These are phyloP conservation scores for Scotopteryx bipunctaria DNA, from an alignment of 2,888 invertebrate genomes.

Conservation along the genomic window DNA sequence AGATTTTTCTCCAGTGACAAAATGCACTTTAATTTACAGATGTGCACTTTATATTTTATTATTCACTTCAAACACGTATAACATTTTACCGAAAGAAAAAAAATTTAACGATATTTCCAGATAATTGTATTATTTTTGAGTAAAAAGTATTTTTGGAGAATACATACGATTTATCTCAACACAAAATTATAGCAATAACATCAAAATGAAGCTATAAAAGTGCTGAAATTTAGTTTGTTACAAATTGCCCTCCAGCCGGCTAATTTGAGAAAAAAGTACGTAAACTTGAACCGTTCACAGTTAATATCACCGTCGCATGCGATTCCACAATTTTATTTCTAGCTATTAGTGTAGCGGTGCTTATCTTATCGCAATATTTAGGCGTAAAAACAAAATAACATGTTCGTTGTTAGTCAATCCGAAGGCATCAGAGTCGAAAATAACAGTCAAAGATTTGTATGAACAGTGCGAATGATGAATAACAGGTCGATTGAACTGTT, in stretches of 20 bases:
- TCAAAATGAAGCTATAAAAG: conserved; percentile 37
- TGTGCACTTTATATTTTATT: conserved; percentile 2
- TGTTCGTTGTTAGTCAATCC: conserved; percentile 55
- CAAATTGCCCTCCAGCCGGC: conserved; percentile 57
- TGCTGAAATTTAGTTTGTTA: conserved; percentile 54
- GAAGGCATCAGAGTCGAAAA: conserved; percentile 43
- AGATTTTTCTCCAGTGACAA: conserved; percentile 13
- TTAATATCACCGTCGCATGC: conserved; percentile 80
- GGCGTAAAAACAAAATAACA: conserved; percentile 71
- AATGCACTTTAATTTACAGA: conserved; percentile 5
- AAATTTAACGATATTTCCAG: no score
- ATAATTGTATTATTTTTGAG: no score
- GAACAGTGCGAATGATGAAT: conserved; percentile 60
- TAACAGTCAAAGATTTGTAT: conserved; percentile 55
- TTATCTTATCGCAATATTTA: conserved; percentile 76
- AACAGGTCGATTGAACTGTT: conserved; percentile 78
- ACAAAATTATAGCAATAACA: conserved; percentile 1
- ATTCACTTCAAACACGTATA: conserved; percentile 4
- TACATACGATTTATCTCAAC: no score
- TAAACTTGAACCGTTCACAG: conserved; percentile 72
- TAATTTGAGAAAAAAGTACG: conserved; percentile 68
- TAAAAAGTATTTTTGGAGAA: no score
- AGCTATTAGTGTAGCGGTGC: conserved; percentile 68
- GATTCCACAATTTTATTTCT: conserved; percentile 79
- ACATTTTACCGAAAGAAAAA: not conserved